These are phyloP conservation scores for Galaxea fascicularis DNA, from an alignment of 92 coral and sea anemone genomes.

Conservation along the genomic window DNA sequence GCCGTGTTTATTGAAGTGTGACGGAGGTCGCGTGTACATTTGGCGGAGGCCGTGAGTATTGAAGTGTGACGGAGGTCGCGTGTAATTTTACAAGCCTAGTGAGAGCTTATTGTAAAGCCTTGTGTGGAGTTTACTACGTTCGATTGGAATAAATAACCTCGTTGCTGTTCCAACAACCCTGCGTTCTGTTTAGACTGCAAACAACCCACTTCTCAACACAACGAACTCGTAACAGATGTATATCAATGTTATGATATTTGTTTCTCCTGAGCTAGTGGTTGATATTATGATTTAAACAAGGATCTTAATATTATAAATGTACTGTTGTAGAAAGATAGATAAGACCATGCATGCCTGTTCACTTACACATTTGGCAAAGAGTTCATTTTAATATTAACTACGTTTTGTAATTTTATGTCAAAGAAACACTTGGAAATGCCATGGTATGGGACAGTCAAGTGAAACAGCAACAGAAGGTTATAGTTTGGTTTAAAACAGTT, in stretches of 20 bases:
- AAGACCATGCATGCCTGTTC: not conserved
- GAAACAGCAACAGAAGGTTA: not conserved
- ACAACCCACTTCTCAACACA: too few relatives aligned
- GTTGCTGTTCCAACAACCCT: too few relatives aligned
- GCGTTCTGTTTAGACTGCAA: too few relatives aligned
- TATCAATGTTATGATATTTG: not conserved
- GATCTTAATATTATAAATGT: conserved; percentile 1
- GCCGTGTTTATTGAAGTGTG: too few relatives aligned
- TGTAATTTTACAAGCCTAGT: too few relatives aligned
- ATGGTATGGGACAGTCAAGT: not conserved
- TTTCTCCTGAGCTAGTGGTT: conserved; percentile 2
- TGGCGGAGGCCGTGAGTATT: too few relatives aligned
- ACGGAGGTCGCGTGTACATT: too few relatives aligned
- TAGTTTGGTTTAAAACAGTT: not conserved
- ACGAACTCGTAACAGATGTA: too few relatives aligned
- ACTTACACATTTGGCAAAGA: not conserved
- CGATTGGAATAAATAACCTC: too few relatives aligned
- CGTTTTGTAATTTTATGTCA: not conserved
- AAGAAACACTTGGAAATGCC: not conserved
- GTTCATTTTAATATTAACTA: not conserved
- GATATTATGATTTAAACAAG: not conserved
- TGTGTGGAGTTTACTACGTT: too few relatives aligned
- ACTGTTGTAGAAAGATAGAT: not conserved
- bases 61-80: too few relatives aligned
- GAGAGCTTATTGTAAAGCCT: too few relatives aligned